Conservation (phyloP, 2,797 vertebrate species). For the Poeciliopsis gracilis region DNA sequence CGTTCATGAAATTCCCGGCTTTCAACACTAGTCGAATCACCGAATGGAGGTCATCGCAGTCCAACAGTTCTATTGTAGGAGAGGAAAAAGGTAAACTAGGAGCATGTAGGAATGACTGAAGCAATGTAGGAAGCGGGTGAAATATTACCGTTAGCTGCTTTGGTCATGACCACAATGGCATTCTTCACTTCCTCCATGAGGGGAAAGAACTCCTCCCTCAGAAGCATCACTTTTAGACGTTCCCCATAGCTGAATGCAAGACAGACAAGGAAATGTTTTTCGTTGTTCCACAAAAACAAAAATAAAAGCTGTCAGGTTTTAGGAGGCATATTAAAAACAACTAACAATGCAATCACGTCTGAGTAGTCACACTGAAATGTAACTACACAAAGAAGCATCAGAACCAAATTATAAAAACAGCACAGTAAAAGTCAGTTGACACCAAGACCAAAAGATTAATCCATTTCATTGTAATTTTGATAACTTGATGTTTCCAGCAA, state of each 20-base stretch:
- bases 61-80: conserved; percentile 79
- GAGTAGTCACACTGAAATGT: neutral
- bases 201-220: conserved; percentile 86
- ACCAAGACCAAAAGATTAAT: neutral
- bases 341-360: neutral
- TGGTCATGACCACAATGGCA: conserved; percentile 77
- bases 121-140: neutral
- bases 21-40: conserved; percentile 86
- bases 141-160: conserved; percentile 80
- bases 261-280: conserved; percentile 9
- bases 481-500: neutral
- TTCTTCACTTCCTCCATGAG: conserved; percentile 79
- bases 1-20: conserved; percentile 88
- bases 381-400: neutral
- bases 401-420: neutral
- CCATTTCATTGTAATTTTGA: neutral
- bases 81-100: conserved; percentile 1
- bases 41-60: conserved; percentile 85
- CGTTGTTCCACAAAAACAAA: neutral
- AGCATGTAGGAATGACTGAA: neutral
- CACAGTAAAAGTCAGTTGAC: neutral
- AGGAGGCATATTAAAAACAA: neutral
- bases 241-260: conserved; percentile 76
- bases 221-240: conserved; percentile 79
- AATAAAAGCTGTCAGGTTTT: neutral